Evolutionary conservation across 1,140 invertebrate species (phyloP).

Genomic region (Wiebesia pumilae): DNA sequence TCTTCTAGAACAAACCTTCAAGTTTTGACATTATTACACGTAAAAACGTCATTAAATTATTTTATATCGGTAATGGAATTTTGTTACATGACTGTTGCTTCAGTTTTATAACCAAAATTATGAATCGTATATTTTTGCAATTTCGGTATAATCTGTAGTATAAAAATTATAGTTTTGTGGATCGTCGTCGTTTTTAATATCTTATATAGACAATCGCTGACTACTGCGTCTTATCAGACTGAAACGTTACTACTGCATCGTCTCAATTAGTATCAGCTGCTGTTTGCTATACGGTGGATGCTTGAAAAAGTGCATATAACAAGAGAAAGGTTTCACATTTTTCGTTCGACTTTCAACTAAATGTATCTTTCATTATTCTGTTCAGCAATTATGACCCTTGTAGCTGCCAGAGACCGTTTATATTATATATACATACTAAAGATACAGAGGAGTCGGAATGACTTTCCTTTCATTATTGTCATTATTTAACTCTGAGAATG

Average conservation of each 20-base stretch:
- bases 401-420: background rate
- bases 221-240: background rate
- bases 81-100: background rate
- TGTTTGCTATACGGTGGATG: background rate
- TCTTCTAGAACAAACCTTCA: background rate
- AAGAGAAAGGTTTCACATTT: constrained; percentile 40
- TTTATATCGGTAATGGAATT: background rate
- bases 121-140: background rate
- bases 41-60: background rate
- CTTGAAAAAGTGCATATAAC: background rate
- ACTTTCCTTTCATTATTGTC: constrained; percentile 35
- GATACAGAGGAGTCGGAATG: background rate
- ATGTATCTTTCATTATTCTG: constrained; percentile 45
- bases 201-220: background rate
- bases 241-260: constrained; percentile 19
- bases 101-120: background rate
- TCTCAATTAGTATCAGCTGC: background rate
- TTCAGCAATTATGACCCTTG: background rate
- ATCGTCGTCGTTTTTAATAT: background rate
- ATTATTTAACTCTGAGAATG: background rate
- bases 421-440: background rate
- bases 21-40: too few relatives aligned
- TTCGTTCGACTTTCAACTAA: constrained; percentile 32
- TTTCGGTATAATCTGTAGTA: background rate
- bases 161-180: background rate